These are phyloP conservation scores for Carcinoscorpius rotundicauda DNA, from an alignment of 1,140 invertebrate species.

Conservation along the genomic window DNA sequence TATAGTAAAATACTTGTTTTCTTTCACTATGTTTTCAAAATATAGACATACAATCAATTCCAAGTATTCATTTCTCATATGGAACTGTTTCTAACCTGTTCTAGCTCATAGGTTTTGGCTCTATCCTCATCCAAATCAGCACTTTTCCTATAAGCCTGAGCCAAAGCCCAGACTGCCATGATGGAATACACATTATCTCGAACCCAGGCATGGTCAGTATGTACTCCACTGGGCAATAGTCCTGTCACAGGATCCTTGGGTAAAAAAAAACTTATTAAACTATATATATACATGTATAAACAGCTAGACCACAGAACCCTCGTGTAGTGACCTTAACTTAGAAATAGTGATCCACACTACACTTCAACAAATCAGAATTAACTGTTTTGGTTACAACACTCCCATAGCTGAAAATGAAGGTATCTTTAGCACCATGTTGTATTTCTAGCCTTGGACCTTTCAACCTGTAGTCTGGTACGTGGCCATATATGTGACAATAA, in stretches of 20 bases:
- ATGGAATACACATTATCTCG: conserved; percentile 97
- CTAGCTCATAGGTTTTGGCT: conserved; percentile 94
- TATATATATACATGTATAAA: not conserved
- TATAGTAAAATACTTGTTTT: too few relatives aligned
- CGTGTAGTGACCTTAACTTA: not conserved
- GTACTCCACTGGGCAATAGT: conserved; percentile 65
- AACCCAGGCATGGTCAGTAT: conserved; percentile 93
- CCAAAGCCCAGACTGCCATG: conserved; percentile 91
- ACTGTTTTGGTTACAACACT: too few relatives aligned
- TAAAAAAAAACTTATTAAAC: conserved; percentile 19
- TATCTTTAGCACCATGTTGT: too few relatives aligned
- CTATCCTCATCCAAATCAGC: conserved; percentile 91
- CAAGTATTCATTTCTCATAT: not conserved
- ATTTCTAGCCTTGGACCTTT: too few relatives aligned
- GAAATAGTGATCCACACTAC: not conserved
- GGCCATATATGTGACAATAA: too few relatives aligned
- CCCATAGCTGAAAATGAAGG: too few relatives aligned
- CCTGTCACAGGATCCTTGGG: conserved; percentile 88
- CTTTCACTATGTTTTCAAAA: too few relatives aligned
- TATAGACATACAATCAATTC: too few relatives aligned
- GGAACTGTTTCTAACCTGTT: conserved; percentile 46
- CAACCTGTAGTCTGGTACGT: too few relatives aligned
- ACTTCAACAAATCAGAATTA: not conserved
- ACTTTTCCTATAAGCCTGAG: conserved; percentile 97
- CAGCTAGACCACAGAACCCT: not conserved